Evolutionary conservation across 2,888 invertebrate species (phyloP).

Genomic region (Saturnia japonica): DNA sequence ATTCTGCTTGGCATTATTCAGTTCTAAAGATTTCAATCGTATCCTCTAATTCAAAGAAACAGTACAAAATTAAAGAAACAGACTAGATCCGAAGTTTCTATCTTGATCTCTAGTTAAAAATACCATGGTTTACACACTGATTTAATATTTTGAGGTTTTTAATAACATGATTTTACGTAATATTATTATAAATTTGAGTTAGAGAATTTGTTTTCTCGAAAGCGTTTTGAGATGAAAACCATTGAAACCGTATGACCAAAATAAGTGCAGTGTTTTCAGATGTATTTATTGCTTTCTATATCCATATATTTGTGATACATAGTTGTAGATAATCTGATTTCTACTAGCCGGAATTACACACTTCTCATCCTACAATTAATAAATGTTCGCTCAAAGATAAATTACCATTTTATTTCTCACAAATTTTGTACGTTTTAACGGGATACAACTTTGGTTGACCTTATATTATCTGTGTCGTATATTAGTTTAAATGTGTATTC

Average conservation of each 20-base stretch:
- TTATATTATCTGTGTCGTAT: neutral
- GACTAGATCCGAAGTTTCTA: neutral
- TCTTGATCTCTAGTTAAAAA: neutral
- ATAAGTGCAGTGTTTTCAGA: neutral
- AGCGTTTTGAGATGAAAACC: neutral
- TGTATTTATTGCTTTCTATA: neutral
- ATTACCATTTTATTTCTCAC: neutral
- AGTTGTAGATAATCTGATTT: neutral
- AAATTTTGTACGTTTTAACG: neutral
- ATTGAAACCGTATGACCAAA: neutral
- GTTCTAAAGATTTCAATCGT: neutral
- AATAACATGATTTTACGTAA: neutral
- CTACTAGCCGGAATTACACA: neutral
- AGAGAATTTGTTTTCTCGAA: neutral
- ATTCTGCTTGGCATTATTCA: neutral
- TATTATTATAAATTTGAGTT: neutral
- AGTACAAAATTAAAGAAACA: neutral
- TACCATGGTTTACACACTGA: neutral
- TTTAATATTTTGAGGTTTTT: neutral
- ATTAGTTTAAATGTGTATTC: neutral
- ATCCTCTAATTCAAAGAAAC: neutral
- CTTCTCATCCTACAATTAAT: neutral
- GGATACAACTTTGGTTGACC: neutral
- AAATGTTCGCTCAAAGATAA: neutral
- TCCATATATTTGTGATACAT: too few relatives aligned